Percentiles rank a stretch among this genome's conserved stretches.
These are phyloP conservation scores for Heterodera filipjevi DNA, from an alignment of 2,888 invertebrate genomes.

Conservation along the genomic window DNA sequence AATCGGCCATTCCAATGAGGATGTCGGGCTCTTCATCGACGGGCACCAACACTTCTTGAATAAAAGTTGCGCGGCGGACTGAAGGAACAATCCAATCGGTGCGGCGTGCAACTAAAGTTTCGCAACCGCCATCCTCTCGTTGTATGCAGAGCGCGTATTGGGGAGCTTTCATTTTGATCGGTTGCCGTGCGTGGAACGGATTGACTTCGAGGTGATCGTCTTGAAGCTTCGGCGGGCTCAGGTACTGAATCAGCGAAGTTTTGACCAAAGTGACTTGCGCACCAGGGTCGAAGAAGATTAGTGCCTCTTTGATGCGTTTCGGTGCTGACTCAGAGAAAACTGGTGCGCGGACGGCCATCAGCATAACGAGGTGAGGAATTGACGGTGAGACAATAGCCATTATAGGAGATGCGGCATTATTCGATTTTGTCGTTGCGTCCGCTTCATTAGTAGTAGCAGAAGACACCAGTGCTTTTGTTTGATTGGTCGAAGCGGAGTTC, in stretches of 20 bases:
- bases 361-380: background rate
- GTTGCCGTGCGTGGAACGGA: background rate
- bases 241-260: background rate
- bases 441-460: too few species aligned
- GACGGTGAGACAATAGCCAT: background rate
- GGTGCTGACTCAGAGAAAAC: background rate
- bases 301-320: too few species aligned
- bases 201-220: background rate
- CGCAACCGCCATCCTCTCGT: background rate
- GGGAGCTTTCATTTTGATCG: background rate
- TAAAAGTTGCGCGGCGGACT: background rate
- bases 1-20: too few species aligned
- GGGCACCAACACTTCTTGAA: background rate
- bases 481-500: too few species aligned
- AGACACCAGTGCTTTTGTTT: too few species aligned
- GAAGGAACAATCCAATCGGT: background rate
- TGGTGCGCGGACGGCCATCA: background rate
- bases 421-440: too few species aligned
- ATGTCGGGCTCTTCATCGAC: too few species aligned
- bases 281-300: too few species aligned
- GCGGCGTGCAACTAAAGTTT: background rate
- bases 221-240: background rate
- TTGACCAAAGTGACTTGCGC: background rate
- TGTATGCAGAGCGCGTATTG: background rate
- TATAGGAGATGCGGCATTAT: background rate